phyloP scores from a whole-genome alignment of 2,888 invertebrate genomes.

The Helleia helle region DNA sequence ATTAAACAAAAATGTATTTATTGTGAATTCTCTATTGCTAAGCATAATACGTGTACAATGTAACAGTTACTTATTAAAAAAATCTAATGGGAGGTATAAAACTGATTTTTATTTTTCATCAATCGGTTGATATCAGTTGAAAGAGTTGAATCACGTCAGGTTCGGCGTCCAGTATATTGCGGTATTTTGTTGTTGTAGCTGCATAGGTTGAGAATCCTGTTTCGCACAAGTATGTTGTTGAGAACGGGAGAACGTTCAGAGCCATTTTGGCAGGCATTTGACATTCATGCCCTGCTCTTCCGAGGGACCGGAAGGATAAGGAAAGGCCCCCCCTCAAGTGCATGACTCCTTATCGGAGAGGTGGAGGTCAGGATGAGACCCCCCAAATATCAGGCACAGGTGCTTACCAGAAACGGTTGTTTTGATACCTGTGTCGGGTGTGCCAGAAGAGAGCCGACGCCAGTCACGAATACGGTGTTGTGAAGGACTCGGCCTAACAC shows the following conservation, averaged over 20 bases:
- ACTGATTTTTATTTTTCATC: conserved; percentile 24
- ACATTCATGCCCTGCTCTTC: too few relatives aligned
- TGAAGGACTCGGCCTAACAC: too few relatives aligned
- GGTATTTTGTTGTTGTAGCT: conserved; percentile 10
- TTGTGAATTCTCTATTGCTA: conserved; percentile 14
- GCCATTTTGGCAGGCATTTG: too few relatives aligned
- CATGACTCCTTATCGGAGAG: too few relatives aligned
- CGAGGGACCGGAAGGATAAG: too few relatives aligned
- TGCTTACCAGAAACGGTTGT: too few relatives aligned
- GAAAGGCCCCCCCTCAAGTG: too few relatives aligned
- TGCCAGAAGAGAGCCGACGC: too few relatives aligned
- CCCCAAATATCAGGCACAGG: too few relatives aligned
- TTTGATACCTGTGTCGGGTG: too few relatives aligned
- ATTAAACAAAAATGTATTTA: conserved; percentile 14
- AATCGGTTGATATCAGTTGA: conserved; percentile 25
- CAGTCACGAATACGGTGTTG: too few relatives aligned
- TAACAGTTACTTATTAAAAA: conserved; percentile 15
- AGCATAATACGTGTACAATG: conserved; percentile 17
- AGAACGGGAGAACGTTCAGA: conserved; percentile 20
- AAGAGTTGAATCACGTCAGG: conserved; percentile 16
- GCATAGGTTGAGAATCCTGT: conserved; percentile 25
- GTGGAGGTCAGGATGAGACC: too few relatives aligned
- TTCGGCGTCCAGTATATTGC: not conserved
- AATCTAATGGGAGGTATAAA: conserved; percentile 22
- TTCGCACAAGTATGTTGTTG: conserved; percentile 26